Conservation (phyloP, 2,888 invertebrate genomes). For the Phlogophora meticulosa region DNA sequence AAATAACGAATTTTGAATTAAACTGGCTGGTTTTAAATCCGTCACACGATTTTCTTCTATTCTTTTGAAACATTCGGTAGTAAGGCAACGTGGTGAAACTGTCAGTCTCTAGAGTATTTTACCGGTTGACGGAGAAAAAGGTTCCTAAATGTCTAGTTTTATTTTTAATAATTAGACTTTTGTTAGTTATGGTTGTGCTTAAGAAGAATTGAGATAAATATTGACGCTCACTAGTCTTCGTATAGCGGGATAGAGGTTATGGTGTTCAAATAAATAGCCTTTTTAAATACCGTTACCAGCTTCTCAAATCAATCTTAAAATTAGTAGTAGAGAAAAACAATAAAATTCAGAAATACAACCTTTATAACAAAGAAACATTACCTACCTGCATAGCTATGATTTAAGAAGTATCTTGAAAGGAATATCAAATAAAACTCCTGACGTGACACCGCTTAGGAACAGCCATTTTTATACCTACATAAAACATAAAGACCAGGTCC, state of each 20-base stretch:
- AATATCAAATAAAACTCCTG: too few species aligned
- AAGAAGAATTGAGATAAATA: background rate
- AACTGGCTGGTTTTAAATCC: conserved; percentile 11
- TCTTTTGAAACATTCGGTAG: conserved; percentile 19
- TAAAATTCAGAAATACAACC: too few species aligned
- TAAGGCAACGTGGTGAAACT: conserved; percentile 10
- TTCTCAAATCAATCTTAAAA: too few species aligned
- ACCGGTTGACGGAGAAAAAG: background rate
- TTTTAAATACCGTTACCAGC: too few species aligned
- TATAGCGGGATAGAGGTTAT: background rate
- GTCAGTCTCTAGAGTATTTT: conserved; percentile 11
- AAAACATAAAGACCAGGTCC: conserved; percentile 3
- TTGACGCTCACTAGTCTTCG: background rate
- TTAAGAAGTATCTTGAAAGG: too few species aligned
- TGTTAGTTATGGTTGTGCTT: too few species aligned
- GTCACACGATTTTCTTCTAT: conserved; percentile 4
- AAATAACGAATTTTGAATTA: conserved; percentile 39
- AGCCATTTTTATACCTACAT: background rate
- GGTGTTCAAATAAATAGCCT: too few species aligned
- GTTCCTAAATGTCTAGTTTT: background rate
- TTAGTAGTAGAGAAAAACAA: too few species aligned
- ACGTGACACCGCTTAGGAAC: background rate
- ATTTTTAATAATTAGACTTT: background rate
- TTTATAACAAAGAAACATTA: too few species aligned
- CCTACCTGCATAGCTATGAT: too few species aligned